phyloP scores from a whole-genome alignment of 2,888 invertebrate species.

The Lottia gigantea region DNA sequence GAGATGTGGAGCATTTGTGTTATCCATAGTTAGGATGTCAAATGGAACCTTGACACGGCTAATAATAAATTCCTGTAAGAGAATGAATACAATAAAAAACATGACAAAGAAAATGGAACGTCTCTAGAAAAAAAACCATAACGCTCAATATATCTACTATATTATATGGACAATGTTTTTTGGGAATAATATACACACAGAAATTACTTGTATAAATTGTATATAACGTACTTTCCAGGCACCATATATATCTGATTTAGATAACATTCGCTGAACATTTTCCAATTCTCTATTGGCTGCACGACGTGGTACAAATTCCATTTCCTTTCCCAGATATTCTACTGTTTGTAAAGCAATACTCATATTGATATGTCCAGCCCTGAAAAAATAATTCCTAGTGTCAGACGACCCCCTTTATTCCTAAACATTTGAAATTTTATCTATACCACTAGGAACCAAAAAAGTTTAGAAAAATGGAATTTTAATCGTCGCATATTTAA shows the following conservation, averaged over 20 bases:
- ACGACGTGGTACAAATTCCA: slow-evolving; percentile 45
- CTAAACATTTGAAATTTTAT: no score
- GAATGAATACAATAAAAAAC: no score
- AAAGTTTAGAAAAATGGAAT: no score
- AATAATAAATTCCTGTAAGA: slow-evolving; percentile 41
- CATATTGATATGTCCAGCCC: slow-evolving; percentile 43
- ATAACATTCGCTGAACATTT: slow-evolving; percentile 40
- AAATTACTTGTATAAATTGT: no score
- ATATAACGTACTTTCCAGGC: slow-evolving; percentile 34
- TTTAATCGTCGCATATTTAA: no score
- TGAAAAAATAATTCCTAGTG: slow-evolving; percentile 15
- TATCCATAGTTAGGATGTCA: slow-evolving; percentile 35
- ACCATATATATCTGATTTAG: slow-evolving; percentile 38
- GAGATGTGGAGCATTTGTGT: slow-evolving; percentile 38
- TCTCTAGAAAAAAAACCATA: no score
- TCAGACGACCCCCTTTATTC: no score
- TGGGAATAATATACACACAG: no score
- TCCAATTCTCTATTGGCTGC: slow-evolving; percentile 37
- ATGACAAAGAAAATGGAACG: no score
- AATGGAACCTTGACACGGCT: slow-evolving; percentile 34
- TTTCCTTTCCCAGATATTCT: slow-evolving; percentile 42
- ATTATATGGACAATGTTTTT: no score
- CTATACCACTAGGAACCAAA: no score
- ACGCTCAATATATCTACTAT: no score
- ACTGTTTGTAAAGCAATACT: slow-evolving; percentile 39